Evolutionary conservation across 2,113 vertebrate species (phyloP), one percentile per base, ranked within the genome.

Genomic region (Phalacrocorax aristotelis): DNA sequence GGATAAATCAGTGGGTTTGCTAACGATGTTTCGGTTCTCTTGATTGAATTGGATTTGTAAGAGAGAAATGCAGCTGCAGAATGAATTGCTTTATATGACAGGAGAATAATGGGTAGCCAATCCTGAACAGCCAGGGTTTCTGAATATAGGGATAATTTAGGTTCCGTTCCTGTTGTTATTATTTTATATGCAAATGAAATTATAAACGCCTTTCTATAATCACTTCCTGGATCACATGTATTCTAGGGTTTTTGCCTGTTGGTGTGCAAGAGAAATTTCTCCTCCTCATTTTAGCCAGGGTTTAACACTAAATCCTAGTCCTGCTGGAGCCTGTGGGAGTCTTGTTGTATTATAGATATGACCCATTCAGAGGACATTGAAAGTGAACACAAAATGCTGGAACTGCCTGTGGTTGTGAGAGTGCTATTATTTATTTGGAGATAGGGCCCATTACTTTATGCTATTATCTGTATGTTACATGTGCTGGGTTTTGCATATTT

Each of bases 161-260:
- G 69, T 91, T 95, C 93, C 29, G 10, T 90, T 93, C 89, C 61
- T 91, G 19, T 87, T 70, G 76, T 85, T 96, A 89, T 95, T 89
- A 96, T 97, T 96, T 92, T 96, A 89, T 82, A 97, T 96, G 89
- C 92, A 96, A 96, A 96, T 97, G 79, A 95, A 95, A 94, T 96
- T 83, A 95, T 93, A 74, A 64, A 78, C 1, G 36, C 55, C 78
- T 94, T 93, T 93, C 93, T 70, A 60, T 85, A 93, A 87, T 91
- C 14, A 25, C 89, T 95, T 97, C 92, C 87, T 80, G 88, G 79
- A 96, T 83, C 70, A 69, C 83, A 93, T 92, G 83, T 90, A 87
- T 95, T 96, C 68, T 58, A 38, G 40, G 90, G 65, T 51, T 94
- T 91, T 85, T 70, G 76, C 76, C 65, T 58, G 58, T 81, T 78